Conservation (phyloP, 1,140 invertebrate genomes). For the Drosophila azteca region DNA sequence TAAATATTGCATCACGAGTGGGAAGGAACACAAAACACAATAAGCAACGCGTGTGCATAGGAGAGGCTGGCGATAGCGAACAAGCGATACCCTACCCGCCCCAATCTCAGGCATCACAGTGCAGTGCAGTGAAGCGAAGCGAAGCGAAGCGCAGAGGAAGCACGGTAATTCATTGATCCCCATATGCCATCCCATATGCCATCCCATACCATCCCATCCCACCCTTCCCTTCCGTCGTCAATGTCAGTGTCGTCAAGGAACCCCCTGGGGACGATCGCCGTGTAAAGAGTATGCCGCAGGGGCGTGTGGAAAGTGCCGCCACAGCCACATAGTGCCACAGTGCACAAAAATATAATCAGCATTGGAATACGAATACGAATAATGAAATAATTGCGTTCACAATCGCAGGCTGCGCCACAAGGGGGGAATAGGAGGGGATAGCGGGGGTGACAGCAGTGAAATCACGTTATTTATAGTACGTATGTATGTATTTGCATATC, state of each 20-base stretch:
- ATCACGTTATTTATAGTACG: conserved; percentile 32
- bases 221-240: too few species aligned
- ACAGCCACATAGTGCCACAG: too few species aligned
- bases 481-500: neutral
- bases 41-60: neutral
- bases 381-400: conserved; percentile 26
- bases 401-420: conserved; percentile 8
- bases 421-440: too few species aligned
- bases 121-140: neutral
- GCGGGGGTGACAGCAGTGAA: neutral
- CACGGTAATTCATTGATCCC: too few species aligned
- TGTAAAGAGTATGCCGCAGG: neutral
- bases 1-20: conserved; percentile 70
- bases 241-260: too few species aligned
- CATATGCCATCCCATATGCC: too few species aligned
- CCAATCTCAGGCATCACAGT: neutral
- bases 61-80: neutral
- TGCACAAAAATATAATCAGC: conserved; percentile 33
- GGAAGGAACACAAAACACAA: neutral
- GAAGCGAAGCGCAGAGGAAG: neutral
- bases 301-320: neutral
- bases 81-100: neutral
- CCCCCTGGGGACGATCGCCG: too few species aligned
- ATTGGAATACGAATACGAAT: conserved; percentile 8
- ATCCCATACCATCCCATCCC: too few species aligned